Conservation (phyloP, 2,888 invertebrate species). For the Tipula unca region DNA sequence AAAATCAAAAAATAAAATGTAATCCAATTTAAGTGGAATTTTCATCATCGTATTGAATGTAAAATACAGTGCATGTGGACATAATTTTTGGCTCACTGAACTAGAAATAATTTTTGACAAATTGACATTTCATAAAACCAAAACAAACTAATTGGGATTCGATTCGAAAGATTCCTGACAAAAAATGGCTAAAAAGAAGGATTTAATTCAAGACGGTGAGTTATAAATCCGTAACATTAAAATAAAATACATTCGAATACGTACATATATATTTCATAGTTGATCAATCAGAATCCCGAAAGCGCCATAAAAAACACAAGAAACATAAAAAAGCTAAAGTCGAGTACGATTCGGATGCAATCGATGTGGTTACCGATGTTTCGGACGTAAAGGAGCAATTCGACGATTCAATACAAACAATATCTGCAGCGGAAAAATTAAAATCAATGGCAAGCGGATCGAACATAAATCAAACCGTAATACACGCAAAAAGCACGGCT, state of each 20-base stretch:
- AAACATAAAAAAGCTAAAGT: constrained; percentile 46
- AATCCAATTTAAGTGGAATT: neutral
- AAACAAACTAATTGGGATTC: neutral
- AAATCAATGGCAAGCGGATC: constrained; percentile 22
- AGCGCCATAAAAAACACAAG: constrained; percentile 51
- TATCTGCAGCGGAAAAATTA: constrained; percentile 23
- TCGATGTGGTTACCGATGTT: constrained; percentile 27
- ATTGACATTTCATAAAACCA: neutral
- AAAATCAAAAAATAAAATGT: neutral
- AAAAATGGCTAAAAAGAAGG: constrained; percentile 24
- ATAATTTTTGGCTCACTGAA: neutral
- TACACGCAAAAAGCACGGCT: neutral
- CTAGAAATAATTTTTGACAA: neutral
- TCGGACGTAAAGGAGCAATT: constrained; percentile 8
- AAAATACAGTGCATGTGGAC: neutral
- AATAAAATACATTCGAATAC: neutral
- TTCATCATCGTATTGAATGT: neutral
- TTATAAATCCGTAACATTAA: neutral
- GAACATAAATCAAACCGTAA: constrained; percentile 15
- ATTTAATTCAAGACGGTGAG: constrained; percentile 23
- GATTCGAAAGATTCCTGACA: neutral
- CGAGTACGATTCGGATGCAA: constrained; percentile 26
- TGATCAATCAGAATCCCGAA: neutral
- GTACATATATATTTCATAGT: neutral
- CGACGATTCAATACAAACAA: neutral